Percentiles rank a stretch among this genome's conserved stretches.
phyloP scores from a whole-genome alignment of 1,140 invertebrate genomes.

The Physella acuta region DNA sequence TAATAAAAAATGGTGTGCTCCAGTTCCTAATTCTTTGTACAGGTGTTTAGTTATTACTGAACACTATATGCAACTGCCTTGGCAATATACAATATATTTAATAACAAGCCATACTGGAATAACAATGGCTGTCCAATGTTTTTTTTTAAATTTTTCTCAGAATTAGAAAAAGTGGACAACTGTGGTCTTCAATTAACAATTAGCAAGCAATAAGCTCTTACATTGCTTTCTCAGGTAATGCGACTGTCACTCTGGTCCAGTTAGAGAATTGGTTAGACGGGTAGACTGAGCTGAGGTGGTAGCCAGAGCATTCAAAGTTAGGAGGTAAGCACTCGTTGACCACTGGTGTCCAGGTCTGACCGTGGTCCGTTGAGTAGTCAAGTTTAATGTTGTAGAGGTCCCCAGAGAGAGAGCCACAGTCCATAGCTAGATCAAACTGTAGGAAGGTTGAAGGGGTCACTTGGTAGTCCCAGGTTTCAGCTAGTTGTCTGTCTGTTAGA shows the following conservation, averaged over 20 bases:
- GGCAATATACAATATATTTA: too few relatives aligned
- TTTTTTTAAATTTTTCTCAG: too few relatives aligned
- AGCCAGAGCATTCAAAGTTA: constrained; percentile 57
- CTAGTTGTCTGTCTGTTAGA: constrained; percentile 46
- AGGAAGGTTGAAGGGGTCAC: constrained; percentile 59
- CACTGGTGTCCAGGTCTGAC: constrained; percentile 59
- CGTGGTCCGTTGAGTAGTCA: constrained; percentile 61
- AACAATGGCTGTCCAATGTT: too few relatives aligned
- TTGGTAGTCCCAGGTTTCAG: constrained; percentile 62
- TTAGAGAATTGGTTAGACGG: constrained; percentile 55
- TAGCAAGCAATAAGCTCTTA: too few relatives aligned
- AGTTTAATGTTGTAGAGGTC: constrained; percentile 50
- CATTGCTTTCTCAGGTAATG: constrained; percentile 57
- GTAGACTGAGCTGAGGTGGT: constrained; percentile 57
- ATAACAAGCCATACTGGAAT: too few relatives aligned
- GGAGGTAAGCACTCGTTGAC: constrained; percentile 58
- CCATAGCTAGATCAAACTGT: constrained; percentile 62
- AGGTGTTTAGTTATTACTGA: too few relatives aligned
- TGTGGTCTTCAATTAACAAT: too few relatives aligned
- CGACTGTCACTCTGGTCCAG: constrained; percentile 59
- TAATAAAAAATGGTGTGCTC: too few relatives aligned
- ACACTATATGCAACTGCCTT: too few relatives aligned
- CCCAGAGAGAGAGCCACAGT: constrained; percentile 51
- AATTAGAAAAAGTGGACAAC: too few relatives aligned
- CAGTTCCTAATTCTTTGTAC: too few relatives aligned